Conservation (phyloP, 2,113 vertebrate genomes). For the Lamprotornis superbus region DNA sequence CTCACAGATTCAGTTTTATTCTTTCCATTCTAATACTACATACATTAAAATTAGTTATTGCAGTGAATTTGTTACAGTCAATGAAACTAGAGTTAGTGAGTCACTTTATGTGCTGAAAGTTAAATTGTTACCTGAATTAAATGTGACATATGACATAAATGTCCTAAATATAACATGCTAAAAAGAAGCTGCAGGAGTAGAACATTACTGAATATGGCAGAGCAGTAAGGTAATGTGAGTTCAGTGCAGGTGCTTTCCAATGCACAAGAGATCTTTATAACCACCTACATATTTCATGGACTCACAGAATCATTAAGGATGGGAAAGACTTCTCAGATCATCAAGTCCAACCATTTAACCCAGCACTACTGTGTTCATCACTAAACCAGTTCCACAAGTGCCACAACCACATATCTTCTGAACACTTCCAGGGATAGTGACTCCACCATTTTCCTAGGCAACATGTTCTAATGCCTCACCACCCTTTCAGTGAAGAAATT, state of each 20-base stretch:
- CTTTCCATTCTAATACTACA: not conserved
- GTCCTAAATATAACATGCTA: not conserved
- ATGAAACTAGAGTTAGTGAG: not conserved
- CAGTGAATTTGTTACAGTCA: not conserved
- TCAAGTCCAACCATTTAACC: not conserved
- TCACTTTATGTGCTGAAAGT: not conserved
- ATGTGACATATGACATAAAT: not conserved
- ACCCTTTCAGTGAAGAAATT: not conserved
- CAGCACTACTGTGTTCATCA: not conserved
- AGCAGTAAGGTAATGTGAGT: not conserved
- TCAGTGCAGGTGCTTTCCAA: not conserved
- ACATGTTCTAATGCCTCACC: not conserved
- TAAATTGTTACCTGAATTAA: not conserved
- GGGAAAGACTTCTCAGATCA: not conserved
- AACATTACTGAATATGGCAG: not conserved
- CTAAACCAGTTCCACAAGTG: not conserved
- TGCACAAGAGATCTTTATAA: not conserved
- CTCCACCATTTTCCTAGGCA: not conserved
- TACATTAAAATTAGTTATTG: not conserved
- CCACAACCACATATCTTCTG: not conserved
- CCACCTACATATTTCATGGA: not conserved
- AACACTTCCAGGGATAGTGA: not conserved
- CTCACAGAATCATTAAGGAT: not conserved
- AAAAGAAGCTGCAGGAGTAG: not conserved
- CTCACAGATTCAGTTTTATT: not conserved